These are phyloP conservation scores for Pandemis corylana DNA, from an alignment of 2,888 invertebrate genomes.

Conservation along the genomic window DNA sequence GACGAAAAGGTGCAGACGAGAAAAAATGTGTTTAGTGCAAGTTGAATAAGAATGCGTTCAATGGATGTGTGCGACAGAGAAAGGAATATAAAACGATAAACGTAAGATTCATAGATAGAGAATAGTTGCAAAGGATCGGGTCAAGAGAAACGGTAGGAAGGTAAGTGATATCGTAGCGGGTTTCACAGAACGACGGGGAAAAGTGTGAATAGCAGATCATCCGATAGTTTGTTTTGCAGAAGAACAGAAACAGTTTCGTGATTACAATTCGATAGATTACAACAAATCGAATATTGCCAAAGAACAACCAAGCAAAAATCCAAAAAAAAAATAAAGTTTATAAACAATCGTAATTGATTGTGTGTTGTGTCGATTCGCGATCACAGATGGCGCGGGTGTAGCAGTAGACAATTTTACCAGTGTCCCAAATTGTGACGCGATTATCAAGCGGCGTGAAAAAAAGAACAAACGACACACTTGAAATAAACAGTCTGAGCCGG, in stretches of 20 bases:
- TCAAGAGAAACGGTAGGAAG: conserved; percentile 14
- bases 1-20: conserved; percentile 9
- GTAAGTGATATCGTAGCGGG: neutral
- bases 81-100: conserved; percentile 1
- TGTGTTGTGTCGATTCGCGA: conserved; percentile 50
- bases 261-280: conserved; percentile 19
- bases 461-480: conserved; percentile 83
- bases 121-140: conserved; percentile 14
- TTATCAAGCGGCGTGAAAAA: conserved; percentile 84
- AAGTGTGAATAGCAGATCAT: conserved; percentile 15
- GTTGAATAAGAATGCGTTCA: conserved; percentile 1
- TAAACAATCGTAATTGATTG: conserved; percentile 41
- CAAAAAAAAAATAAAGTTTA: conserved; percentile 21
- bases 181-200: neutral
- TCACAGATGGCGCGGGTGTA: conserved; percentile 62
- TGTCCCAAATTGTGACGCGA: conserved; percentile 82
- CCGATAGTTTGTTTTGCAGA: conserved; percentile 17
- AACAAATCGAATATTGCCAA: conserved; percentile 36
- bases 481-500: conserved; percentile 70
- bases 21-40: conserved; percentile 10
- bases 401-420: conserved; percentile 80
- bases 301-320: conserved; percentile 33
- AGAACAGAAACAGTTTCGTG: conserved; percentile 7
- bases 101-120: conserved; percentile 9
- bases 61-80: conserved; percentile 5